These are phyloP conservation scores for Ahaetulla prasina DNA, from an alignment of 2,113 vertebrate species.

Conservation along the genomic window DNA sequence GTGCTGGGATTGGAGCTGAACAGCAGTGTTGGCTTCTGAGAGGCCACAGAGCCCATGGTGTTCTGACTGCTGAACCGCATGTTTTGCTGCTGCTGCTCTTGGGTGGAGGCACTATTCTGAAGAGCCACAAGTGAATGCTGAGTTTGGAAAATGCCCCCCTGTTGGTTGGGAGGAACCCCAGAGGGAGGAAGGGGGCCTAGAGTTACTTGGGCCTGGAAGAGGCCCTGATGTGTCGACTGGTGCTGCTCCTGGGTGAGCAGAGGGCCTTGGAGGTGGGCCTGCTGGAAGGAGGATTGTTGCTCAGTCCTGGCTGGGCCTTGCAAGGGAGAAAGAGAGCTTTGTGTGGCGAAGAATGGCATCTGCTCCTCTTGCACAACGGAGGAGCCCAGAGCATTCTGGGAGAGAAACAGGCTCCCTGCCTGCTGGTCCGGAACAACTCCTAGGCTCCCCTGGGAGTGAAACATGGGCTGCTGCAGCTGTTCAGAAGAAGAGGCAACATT, in stretches of 20 bases:
- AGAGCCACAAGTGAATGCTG: conserved; percentile 80
- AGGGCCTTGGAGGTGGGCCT: conserved; percentile 80
- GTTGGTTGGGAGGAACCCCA: conserved; percentile 71
- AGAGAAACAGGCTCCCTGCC: conserved; percentile 82
- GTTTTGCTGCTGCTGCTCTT: conserved; percentile 69
- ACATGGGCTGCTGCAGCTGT: conserved; percentile 86
- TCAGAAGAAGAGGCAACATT: conserved; percentile 81
- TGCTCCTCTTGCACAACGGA: conserved; percentile 82
- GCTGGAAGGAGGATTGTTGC: conserved; percentile 84
- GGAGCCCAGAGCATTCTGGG: conserved; percentile 76
- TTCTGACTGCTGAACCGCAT: conserved; percentile 74
- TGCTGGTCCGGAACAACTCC: conserved; percentile 85
- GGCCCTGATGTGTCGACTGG: conserved; percentile 69
- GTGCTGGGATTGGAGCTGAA: conserved; percentile 73
- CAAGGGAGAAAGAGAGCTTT: conserved; percentile 78
- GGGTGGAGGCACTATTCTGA: conserved; percentile 69
- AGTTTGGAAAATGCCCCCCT: conserved; percentile 82
- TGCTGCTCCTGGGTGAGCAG: conserved; percentile 82
- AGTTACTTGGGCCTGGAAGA: conserved; percentile 72
- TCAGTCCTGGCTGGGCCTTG: conserved; percentile 82
- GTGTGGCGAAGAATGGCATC: conserved; percentile 83
- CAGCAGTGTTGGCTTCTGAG: conserved; percentile 80
- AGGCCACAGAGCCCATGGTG: conserved; percentile 66
- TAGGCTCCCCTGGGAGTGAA: conserved; percentile 82
- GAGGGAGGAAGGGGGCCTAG: conserved; percentile 69